phyloP scores from a whole-genome alignment of 2,888 invertebrate genomes.

The Lymantria monacha region DNA sequence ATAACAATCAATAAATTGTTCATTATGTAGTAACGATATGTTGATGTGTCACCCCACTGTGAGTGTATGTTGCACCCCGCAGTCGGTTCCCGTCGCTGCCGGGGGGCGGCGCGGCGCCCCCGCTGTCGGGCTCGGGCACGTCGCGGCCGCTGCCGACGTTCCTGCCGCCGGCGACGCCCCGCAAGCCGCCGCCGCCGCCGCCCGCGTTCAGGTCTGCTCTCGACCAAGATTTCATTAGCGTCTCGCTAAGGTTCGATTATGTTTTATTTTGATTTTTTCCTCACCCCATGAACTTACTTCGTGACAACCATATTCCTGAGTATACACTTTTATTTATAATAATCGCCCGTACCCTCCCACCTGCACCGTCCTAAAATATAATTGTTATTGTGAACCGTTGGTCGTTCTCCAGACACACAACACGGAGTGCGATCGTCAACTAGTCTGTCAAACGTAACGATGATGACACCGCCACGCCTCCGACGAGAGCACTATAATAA shows the following conservation, averaged over 20 bases:
- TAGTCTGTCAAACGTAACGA: too few relatives aligned
- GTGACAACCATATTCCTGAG: background rate
- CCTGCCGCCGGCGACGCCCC: constrained; percentile 64
- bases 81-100: constrained; percentile 64
- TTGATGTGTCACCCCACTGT: too few relatives aligned
- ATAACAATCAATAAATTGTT: too few relatives aligned
- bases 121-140: constrained; percentile 43
- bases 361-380: too few relatives aligned
- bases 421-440: too few relatives aligned
- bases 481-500: too few relatives aligned
- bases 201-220: constrained; percentile 87
- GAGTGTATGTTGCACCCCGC: constrained; percentile 14
- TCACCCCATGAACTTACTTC: background rate
- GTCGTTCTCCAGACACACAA: too few relatives aligned
- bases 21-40: too few relatives aligned
- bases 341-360: too few relatives aligned
- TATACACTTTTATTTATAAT: background rate
- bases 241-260: constrained; percentile 86
- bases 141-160: constrained; percentile 52
- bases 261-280: constrained; percentile 45
- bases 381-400: too few relatives aligned
- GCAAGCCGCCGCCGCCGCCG: constrained; percentile 84
- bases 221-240: constrained; percentile 85
- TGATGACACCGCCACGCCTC: too few relatives aligned
- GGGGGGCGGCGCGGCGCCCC: constrained; percentile 41